Base-by-base conservation (phyloP, 2,888 invertebrate species). In the Troides helena region DNA sequence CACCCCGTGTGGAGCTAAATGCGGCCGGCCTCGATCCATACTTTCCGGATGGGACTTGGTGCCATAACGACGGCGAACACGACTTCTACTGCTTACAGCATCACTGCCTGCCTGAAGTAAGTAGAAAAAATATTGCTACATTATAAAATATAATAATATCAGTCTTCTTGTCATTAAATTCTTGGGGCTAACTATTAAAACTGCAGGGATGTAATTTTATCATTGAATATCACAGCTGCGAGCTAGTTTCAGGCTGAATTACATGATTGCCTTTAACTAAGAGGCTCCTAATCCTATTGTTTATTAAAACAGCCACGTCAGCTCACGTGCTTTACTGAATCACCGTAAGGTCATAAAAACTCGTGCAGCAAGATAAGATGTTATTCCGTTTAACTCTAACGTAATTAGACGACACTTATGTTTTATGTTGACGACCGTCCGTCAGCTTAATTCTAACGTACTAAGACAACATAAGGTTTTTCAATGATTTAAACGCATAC, bases 21-120 rank as follows among this genome's bases (percentile, higher is more conserved):
- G 95, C 96, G 83, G 92, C 95, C 56, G 95, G 95, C 10, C 88
- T 95, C 50, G 94, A 95, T 78, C 95, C 96, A 0, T 95, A 96
- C 85, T 96, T 96, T 80, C 96, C 97, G 0, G 96, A 96, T 86
- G 96, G 96, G 18, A 96, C 96, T 4, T 96, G 95, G 95, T 97
- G 96, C 81, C 96, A 96, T 82, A 91, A 92, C 78, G 95, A 95
- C 76, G 94, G 93, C 61, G 86, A 87, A 23, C 89, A 93, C 71
- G 93, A 96, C 83, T 96, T 95, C 87, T 96, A 94, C 82, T 96
- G 96, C 78, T 87, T 95, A 67, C 95, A 95, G 75, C 96, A 96
- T 82, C 95, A 96, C 77, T 96, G 96, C 82, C 85, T 96, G 70
- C 95, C 96, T 0, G 95, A 96, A 91, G 95, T 95, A 80, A 73